phyloP scores from a whole-genome alignment of 2,797 vertebrate species.

The Dermochelys coriacea region DNA sequence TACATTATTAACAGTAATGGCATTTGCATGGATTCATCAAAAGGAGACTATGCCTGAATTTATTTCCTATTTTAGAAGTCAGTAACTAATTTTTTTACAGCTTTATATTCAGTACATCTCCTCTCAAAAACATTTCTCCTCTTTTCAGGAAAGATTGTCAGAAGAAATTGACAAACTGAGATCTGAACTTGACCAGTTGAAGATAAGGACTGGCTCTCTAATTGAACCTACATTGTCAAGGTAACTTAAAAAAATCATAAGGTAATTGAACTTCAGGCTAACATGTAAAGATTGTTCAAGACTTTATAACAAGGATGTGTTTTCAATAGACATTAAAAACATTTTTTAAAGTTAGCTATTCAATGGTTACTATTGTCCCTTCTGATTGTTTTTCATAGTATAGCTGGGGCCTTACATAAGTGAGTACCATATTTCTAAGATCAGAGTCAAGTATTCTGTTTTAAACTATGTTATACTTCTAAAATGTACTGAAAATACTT shows the following conservation, averaged over 20 bases:
- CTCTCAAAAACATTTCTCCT: conserved; percentile 23
- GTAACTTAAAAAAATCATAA: conserved; percentile 73
- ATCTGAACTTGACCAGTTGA: conserved; percentile 93
- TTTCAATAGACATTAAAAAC: fast-evolving
- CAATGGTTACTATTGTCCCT: background rate
- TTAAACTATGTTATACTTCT: background rate
- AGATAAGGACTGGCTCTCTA: conserved; percentile 93
- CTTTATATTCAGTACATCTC: background rate
- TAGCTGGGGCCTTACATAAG: background rate
- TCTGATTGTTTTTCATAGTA: conserved; percentile 21
- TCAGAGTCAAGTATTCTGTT: background rate
- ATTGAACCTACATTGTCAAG: conserved; percentile 95
- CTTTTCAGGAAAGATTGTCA: conserved; percentile 90
- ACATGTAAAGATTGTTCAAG: background rate
- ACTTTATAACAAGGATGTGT: background rate
- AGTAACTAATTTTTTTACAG: background rate
- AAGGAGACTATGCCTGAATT: background rate
- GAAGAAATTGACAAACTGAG: conserved; percentile 97
- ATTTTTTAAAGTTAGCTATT: background rate
- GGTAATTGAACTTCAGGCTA: background rate
- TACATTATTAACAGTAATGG: background rate
- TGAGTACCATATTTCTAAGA: background rate
- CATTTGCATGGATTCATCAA: background rate
- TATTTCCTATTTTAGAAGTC: background rate
- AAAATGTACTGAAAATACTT: background rate